These are phyloP conservation scores for Pogonomyrmex barbatus DNA, from an alignment of 1,140 invertebrate genomes.

Conservation along the genomic window DNA sequence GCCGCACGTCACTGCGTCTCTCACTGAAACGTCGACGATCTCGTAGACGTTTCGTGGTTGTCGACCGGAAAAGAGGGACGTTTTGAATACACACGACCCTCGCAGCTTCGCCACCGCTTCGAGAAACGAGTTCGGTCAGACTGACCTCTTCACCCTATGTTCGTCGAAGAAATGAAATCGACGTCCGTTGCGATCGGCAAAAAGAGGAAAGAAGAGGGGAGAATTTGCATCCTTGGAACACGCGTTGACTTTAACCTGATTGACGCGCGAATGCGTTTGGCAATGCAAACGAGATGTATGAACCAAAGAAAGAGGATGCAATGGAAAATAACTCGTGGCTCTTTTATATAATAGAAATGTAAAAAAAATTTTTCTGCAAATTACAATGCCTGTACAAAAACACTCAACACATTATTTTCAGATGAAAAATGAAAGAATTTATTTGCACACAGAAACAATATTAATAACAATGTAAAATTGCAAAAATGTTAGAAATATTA, in stretches of 20 bases:
- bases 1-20: constrained; percentile 28
- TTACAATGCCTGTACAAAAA: too few species aligned
- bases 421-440: too few species aligned
- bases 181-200: background rate
- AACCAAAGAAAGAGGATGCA: background rate
- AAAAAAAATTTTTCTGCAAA: background rate
- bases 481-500: too few species aligned
- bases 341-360: background rate
- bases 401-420: too few species aligned
- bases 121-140: constrained; percentile 35
- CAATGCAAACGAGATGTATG: background rate
- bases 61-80: constrained; percentile 43
- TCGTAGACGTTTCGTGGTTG: constrained; percentile 8
- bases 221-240: background rate
- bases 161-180: constrained; percentile 14
- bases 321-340: background rate
- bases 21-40: constrained; percentile 33
- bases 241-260: constrained; percentile 46
- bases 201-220: background rate
- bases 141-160: constrained; percentile 36
- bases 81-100: constrained; percentile 41
- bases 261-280: constrained; percentile 28
- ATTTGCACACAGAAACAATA: too few species aligned
- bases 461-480: too few species aligned
- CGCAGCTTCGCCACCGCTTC: background rate